A percentile compares a stretch with the other conserved stretches of the same genome.
Evolutionary conservation across 1,140 invertebrate species (phyloP).

Genomic region (Mamestra configurata): DNA sequence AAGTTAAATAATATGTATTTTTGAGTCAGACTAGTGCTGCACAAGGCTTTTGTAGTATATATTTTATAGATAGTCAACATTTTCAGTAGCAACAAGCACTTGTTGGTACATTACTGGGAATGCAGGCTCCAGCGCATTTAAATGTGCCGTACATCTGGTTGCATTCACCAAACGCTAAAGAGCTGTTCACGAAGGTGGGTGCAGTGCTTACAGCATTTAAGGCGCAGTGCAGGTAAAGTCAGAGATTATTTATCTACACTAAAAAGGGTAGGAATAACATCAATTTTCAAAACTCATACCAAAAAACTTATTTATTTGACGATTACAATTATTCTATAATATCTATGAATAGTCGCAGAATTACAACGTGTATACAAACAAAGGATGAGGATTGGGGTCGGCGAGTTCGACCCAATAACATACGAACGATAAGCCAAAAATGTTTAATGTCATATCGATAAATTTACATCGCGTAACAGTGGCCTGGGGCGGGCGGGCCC

Average conservation of each 20-base stretch:
- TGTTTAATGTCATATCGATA: constrained; percentile 87
- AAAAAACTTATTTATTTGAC: constrained; percentile 53
- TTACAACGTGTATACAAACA: constrained; percentile 50
- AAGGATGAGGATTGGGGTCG: constrained; percentile 45
- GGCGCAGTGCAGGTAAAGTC: too few species aligned
- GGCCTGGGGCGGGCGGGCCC: constrained; percentile 79
- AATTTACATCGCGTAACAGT: constrained; percentile 86
- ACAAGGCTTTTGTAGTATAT: too few species aligned
- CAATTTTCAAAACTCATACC: constrained; percentile 52
- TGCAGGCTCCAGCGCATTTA: too few species aligned
- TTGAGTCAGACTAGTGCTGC: too few species aligned
- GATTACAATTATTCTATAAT: constrained; percentile 54
- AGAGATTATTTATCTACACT: background rate
- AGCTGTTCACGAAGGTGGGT: too few species aligned
- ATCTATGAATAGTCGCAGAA: constrained; percentile 49
- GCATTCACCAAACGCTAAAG: too few species aligned
- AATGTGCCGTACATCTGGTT: too few species aligned
- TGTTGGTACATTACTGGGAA: too few species aligned
- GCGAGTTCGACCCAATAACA: constrained; percentile 78
- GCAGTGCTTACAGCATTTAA: too few species aligned
- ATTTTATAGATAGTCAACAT: too few species aligned
- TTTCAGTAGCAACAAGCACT: too few species aligned
- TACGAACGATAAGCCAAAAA: constrained; percentile 88
- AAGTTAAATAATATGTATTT: too few species aligned
- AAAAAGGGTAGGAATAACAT: constrained; percentile 39